Base-by-base conservation (phyloP, 1,140 invertebrate species). In the Drosophila tropicalis region DNA sequence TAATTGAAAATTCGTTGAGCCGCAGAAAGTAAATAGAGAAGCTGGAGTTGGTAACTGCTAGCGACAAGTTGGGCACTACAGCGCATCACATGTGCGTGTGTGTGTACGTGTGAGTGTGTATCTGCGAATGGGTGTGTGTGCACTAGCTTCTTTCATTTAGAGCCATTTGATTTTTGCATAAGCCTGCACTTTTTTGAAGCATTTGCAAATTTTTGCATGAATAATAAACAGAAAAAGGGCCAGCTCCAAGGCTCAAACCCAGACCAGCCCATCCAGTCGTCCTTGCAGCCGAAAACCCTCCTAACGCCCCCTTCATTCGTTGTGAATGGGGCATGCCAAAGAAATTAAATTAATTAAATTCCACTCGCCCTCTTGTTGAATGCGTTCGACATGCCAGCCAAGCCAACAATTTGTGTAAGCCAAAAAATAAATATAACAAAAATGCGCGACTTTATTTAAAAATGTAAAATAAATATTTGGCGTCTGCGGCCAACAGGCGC, bases 271-370 rank as follows among this genome's bases (percentile, higher is more conserved):
- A 22, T 17, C 25, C 25, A 29, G 25, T 29, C 5, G 3, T 29
- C 36, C 9, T 17, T 10, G 3, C 10, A 6, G 6, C 3, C 36
- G n/a, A 12, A 29, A 29, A 29, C 25, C 5, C 25, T 29, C 12
- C 39, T 36, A 19, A 22, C 40, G 19, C 22, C 41, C 55, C 36
- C 12, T 39, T 3, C 12, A 12, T 40, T 39, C 12, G 2, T 12
- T 39, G 56, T 19, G 17, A 57, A 60, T 19, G 70, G 81, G 47
- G 66, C 56, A 72, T 68, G 66, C 76, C 67, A 60, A 57, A 40
- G 63, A 80, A 87, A 87, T 89, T 87, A 68, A 87, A 83, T 87
- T 87, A 89, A 83, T 87, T 83, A 77, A 81, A 89, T 89, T 89
- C 80, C 76, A 58, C 65, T 62, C 64, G 19, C 60, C 47, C 40